Base-by-base conservation (phyloP, 2,797 vertebrate genomes). In the Enteromius trimaculatus region DNA sequence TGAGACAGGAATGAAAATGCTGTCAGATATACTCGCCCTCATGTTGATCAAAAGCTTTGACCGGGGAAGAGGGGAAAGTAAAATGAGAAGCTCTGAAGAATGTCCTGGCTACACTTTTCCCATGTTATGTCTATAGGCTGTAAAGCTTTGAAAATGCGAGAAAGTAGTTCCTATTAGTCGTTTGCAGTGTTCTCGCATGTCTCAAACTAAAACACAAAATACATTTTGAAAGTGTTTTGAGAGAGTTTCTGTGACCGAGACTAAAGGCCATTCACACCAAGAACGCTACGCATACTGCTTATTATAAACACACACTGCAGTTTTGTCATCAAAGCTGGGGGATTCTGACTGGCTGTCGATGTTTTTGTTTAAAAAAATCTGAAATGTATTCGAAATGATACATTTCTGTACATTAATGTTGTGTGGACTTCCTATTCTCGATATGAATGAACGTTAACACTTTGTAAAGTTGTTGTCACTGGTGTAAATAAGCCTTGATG, bases 1-100 rank as follows among this genome's bases (percentile, higher is more conserved):
- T 49, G 21, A 21, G 21, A 51, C 53, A 13, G 65, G 75, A 75
- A 82, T 82, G 6, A 82, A 55, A 76, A 68, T 68, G 23, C 21
- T 76, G 62, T 77, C 49, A 39, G 51, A 49, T 66, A 44, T 26
- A 23, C 19, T 37, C 13, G 10, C 26, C 16, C 14, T 16, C 4
- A 9, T 65, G 17, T 29, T 78, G 26, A 19, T 21, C 16, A 29
- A 14, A 29, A 31, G 11, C 3, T 60, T 26, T 77, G 13, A 7
- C 11, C 29, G 29, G 29, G 5, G 7, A n/a, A n/a, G n/a, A 1
- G 4, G 23, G 34, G 9, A 62, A 4, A 1, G 1, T 2, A 1
- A 13, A 47, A 64, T 10, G 5, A 77, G 39, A 77, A 23, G 13
- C 39, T 70, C 3, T 42, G 68, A 42, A 42, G 23, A 77, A 60